These are phyloP conservation scores for Leptoclinus maculatus DNA, from an alignment of 2,797 vertebrate species.

Conservation along the genomic window DNA sequence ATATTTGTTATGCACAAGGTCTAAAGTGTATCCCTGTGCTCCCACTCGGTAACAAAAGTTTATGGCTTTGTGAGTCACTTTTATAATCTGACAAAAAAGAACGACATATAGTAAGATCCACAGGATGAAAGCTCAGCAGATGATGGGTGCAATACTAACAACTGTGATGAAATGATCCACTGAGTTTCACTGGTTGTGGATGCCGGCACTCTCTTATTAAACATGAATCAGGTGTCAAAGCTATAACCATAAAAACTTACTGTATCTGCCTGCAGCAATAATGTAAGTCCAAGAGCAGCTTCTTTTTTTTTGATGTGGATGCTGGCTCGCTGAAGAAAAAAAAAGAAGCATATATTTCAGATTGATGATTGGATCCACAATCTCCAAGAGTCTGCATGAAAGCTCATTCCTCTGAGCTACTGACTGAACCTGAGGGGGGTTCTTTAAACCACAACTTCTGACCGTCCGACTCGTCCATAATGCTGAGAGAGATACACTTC, in stretches of 20 bases:
- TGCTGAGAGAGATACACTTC: slow-evolving; percentile 24
- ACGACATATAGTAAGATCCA: no score
- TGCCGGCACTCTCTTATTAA: slow-evolving; percentile 29
- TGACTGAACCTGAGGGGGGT: slow-evolving; percentile 39
- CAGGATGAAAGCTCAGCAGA: not conserved
- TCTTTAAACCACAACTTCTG: slow-evolving; percentile 41
- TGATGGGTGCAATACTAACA: slow-evolving; percentile 20
- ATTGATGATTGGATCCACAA: slow-evolving; percentile 42
- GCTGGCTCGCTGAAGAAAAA: not conserved
- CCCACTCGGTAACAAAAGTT: no score
- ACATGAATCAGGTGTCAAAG: slow-evolving; percentile 28
- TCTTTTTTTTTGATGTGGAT: slow-evolving; percentile 9
- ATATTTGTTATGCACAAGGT: slow-evolving; percentile 18
- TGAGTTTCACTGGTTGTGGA: slow-evolving; percentile 23
- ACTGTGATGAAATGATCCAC: slow-evolving; percentile 28
- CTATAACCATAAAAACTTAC: not conserved
- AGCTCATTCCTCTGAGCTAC: slow-evolving; percentile 47
- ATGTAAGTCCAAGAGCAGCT: slow-evolving; percentile 16
- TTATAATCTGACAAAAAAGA: not conserved
- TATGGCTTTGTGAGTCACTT: not conserved
- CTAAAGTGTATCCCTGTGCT: not conserved
- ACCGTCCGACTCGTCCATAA: slow-evolving; percentile 50
- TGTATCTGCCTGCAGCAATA: slow-evolving; percentile 17
- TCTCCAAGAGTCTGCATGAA: slow-evolving; percentile 34
- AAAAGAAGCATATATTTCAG: slow-evolving; percentile 10